Evolutionary conservation across 2,113 vertebrate species (phyloP).

Genomic region (Lophotis ruficrista): DNA sequence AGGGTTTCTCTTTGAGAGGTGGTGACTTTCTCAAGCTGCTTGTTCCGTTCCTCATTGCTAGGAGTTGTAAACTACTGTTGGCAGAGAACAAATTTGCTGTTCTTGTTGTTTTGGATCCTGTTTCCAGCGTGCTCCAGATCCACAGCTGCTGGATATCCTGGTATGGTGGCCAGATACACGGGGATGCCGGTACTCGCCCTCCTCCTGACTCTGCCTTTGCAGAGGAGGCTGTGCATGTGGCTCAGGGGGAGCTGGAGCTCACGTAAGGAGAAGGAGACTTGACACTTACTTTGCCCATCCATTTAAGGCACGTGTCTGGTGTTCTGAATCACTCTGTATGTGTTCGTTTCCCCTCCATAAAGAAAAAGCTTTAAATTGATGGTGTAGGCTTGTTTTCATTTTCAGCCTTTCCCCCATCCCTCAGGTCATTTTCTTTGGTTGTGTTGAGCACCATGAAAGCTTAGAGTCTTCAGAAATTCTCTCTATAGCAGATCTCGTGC

Average conservation of each 20-base stretch:
- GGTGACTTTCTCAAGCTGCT: neutral
- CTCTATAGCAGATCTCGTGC: too few relatives aligned
- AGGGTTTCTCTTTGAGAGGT: neutral
- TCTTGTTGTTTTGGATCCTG: neutral
- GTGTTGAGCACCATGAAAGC: neutral
- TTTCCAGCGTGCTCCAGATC: neutral
- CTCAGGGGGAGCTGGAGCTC: neutral
- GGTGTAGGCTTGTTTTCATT: neutral
- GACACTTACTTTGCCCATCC: neutral
- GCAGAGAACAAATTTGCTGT: neutral
- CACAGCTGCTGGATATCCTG: neutral
- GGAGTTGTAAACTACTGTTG: neutral
- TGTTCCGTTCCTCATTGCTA: neutral
- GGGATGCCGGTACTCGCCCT: too few relatives aligned
- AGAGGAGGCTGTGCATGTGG: neutral
- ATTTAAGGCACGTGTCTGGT: neutral
- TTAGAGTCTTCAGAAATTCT: neutral
- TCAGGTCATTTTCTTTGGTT: neutral
- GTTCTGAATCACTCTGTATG: neutral
- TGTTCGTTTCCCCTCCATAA: neutral
- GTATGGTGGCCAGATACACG: fast-evolving
- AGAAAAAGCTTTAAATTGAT: neutral
- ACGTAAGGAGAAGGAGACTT: neutral
- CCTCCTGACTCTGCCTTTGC: neutral
- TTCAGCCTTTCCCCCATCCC: neutral